A percentile compares a stretch with the other conserved stretches of the same genome.
phyloP scores from a whole-genome alignment of 2,888 invertebrate genomes.

The Lepidocyrtinus sp. region DNA sequence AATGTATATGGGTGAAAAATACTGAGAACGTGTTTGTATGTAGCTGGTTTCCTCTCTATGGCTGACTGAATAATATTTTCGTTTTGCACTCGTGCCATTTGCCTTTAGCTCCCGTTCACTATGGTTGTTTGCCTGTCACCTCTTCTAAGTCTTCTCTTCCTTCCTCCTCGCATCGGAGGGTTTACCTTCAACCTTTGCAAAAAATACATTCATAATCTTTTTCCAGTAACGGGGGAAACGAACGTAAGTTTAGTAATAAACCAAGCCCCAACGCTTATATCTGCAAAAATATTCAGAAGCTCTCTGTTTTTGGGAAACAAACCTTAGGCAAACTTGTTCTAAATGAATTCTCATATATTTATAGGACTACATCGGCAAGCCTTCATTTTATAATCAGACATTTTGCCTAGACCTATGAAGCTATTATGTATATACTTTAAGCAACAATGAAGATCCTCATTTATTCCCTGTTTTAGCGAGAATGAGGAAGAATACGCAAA shows the following conservation, averaged over 20 bases:
- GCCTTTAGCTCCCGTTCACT: neutral
- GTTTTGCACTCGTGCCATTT: conserved; percentile 10
- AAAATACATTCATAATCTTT: conserved; percentile 36
- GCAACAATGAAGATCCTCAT: conserved; percentile 1
- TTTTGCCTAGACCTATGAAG: no score
- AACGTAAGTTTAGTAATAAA: no score
- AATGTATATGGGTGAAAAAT: conserved; percentile 26
- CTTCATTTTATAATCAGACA: no score
- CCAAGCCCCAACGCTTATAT: no score
- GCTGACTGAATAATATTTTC: conserved; percentile 10
- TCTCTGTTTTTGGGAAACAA: no score
- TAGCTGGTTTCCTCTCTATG: conserved; percentile 14
- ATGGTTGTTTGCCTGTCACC: conserved; percentile 50
- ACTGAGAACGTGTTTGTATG: conserved; percentile 11
- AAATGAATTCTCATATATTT: no score
- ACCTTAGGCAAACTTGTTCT: no score
- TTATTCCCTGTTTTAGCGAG: neutral
- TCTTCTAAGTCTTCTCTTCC: conserved; percentile 50
- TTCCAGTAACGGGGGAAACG: no score
- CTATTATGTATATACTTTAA: neutral
- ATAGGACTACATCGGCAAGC: no score
- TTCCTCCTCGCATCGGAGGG: conserved; percentile 45
- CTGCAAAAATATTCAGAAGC: no score
- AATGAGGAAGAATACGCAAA: neutral
- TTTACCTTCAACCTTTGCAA: conserved; percentile 60